These are phyloP conservation scores for Rhincodon typus DNA, from an alignment of 2,797 vertebrate genomes.

Conservation along the genomic window DNA sequence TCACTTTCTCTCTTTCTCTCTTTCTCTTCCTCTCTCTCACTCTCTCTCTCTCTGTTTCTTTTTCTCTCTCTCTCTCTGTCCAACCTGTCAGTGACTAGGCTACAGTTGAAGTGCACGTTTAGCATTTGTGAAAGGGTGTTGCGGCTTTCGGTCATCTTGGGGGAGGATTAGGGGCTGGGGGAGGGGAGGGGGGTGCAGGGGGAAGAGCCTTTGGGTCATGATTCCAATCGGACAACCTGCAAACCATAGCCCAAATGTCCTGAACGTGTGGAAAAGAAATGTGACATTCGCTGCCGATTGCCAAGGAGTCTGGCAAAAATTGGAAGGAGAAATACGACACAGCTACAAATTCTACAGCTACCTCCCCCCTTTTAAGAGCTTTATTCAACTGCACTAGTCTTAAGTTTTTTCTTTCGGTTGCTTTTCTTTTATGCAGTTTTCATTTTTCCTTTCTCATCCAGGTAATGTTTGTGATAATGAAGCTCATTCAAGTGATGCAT, in stretches of 20 bases:
- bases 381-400: slow-evolving; percentile 1
- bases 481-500: slow-evolving; percentile 12
- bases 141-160: not conserved
- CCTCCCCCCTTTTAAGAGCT: not conserved
- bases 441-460: slow-evolving; percentile 22
- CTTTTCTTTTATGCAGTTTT: not conserved
- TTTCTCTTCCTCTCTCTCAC: not conserved
- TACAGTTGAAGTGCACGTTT: not conserved
- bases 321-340: not conserved
- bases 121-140: not conserved
- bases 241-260: not conserved
- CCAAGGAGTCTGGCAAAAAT: not conserved
- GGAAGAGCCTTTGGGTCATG: not conserved
- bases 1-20: not conserved
- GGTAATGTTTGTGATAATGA: slow-evolving; percentile 13
- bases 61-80: not conserved
- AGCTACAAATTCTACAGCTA: not conserved
- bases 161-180: too few species aligned
- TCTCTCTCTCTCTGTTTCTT: too few species aligned
- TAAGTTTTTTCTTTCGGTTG: not conserved
- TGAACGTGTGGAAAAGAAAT: not conserved
- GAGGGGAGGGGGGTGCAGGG: too few species aligned
- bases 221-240: not conserved
- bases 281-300: not conserved
- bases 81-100: not conserved